phyloP scores from a whole-genome alignment of 1,140 invertebrate genomes.

The Drosophila santomea region DNA sequence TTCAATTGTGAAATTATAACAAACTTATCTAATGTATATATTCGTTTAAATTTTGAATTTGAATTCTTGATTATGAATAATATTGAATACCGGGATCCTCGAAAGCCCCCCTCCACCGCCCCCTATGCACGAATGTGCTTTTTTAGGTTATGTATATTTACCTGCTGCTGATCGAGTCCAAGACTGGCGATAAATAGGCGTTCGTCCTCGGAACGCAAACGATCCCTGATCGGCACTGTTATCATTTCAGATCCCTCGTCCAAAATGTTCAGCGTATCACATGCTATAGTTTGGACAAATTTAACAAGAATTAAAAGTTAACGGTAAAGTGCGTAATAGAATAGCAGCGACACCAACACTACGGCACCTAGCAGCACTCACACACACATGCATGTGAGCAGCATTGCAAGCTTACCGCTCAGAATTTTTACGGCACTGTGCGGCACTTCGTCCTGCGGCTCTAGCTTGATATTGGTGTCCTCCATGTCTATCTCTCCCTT shows the following conservation, averaged over 20 bases:
- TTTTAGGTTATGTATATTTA: constrained; percentile 49
- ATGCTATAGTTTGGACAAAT: constrained; percentile 19
- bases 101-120: no score
- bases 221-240: constrained; percentile 44
- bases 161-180: constrained; percentile 50
- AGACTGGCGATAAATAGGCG: constrained; percentile 47
- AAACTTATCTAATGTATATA: no score
- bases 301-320: constrained; percentile 28
- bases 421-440: constrained; percentile 10
- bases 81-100: background rate
- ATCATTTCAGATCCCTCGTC: constrained; percentile 58
- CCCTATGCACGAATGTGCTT: background rate
- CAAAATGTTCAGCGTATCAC: constrained; percentile 31
- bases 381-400: constrained; percentile 17
- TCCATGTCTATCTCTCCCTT: constrained; percentile 55
- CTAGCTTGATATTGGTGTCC: constrained; percentile 57
- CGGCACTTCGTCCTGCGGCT: constrained; percentile 32
- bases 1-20: no score
- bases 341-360: constrained; percentile 10
- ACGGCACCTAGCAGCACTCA: constrained; percentile 14
- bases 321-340: constrained; percentile 67
- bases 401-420: constrained; percentile 48
- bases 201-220: constrained; percentile 54
- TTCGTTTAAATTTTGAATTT: no score
- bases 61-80: no score